These are phyloP conservation scores for Phyllotis vaccarum DNA, from an alignment of 2,797 vertebrate genomes.

Conservation along the genomic window DNA sequence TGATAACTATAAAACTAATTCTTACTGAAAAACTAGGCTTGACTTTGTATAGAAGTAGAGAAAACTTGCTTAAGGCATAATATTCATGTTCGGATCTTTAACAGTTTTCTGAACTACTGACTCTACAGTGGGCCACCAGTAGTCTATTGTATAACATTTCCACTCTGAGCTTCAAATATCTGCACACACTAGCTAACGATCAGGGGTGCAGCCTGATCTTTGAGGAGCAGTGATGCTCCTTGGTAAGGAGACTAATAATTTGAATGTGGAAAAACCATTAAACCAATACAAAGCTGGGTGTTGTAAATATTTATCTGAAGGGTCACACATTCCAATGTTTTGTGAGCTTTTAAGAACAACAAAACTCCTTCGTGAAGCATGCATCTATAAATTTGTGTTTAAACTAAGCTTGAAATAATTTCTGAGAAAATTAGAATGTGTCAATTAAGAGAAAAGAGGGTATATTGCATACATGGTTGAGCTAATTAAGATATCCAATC, in stretches of 20 bases:
- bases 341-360: slow-evolving; percentile 23
- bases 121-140: background rate
- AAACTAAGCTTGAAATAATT: slow-evolving; percentile 45
- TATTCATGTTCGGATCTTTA: background rate
- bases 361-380: background rate
- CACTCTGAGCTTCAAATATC: background rate
- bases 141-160: slow-evolving; percentile 1
- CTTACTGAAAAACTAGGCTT: slow-evolving; percentile 9
- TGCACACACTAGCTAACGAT: background rate
- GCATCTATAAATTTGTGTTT: slow-evolving; percentile 43
- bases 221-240: background rate
- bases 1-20: background rate
- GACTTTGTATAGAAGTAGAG: background rate
- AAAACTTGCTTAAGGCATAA: background rate
- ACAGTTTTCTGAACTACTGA: slow-evolving; percentile 57
- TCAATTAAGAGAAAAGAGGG: background rate
- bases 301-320: background rate
- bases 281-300: background rate
- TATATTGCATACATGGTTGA: background rate
- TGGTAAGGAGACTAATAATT: slow-evolving; percentile 8
- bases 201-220: background rate
- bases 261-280: background rate
- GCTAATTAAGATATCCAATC: slow-evolving; percentile 23
- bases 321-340: background rate
- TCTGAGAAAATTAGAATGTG: slow-evolving; percentile 35